Evolutionary conservation across 2,113 vertebrate genomes (phyloP).

Genomic region (Hyaena hyaena): DNA sequence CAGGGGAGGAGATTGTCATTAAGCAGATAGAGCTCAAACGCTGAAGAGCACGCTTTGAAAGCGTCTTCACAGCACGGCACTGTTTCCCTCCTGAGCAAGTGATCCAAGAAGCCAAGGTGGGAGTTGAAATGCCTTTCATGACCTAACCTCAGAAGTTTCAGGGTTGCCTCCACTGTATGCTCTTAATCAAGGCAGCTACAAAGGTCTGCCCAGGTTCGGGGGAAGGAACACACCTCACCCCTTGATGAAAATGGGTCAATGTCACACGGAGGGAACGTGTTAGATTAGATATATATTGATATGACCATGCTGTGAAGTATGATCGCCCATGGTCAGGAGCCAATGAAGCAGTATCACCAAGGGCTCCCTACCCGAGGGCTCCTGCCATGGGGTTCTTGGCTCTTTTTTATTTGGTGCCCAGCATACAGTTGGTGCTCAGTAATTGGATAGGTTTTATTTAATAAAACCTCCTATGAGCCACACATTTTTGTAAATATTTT

Average conservation of each 20-base stretch:
- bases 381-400: neutral
- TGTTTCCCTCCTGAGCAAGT: neutral
- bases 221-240: neutral
- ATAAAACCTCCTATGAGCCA: neutral
- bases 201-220: neutral
- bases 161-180: neutral
- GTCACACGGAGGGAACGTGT: neutral
- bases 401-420: neutral
- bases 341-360: neutral
- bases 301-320: neutral
- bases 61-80: neutral
- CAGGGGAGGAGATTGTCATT: neutral
- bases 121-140: neutral
- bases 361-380: neutral
- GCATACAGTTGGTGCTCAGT: neutral
- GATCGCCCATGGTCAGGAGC: neutral
- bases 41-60: neutral
- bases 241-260: neutral
- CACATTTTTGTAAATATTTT: conserved; percentile 11
- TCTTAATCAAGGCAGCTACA: neutral
- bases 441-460: neutral
- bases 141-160: neutral
- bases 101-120: neutral
- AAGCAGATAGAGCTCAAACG: neutral
- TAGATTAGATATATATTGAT: neutral